Evolutionary conservation across 2,113 vertebrate genomes (phyloP), one percentile per base, ranked within the genome.

Genomic region (Pangasianodon gigas): DNA sequence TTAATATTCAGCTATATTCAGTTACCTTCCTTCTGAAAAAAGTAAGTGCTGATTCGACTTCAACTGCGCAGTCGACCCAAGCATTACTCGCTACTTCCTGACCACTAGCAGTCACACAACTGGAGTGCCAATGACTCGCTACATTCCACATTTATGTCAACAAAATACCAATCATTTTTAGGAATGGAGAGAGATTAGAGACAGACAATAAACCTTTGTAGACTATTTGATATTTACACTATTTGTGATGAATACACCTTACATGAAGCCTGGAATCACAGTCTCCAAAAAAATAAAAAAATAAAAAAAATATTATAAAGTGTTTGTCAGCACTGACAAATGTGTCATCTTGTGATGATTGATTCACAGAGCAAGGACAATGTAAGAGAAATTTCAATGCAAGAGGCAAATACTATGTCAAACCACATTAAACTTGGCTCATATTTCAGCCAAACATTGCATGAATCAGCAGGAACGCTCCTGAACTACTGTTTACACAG

Each of bases 401-500:
- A 18, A 6, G 5, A 77, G 44, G 48, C 11, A 52, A 54, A 32
- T 56, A 18, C 18, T 4, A 83, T 82, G 51, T 83, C 29, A 56
- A 37, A 19, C 24, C 32, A 41, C 32, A 58, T 37, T 24, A 58
- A 82, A 62, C n/a, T 18, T 51, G 3, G 44, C 48, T 71, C 2
- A 46, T 52, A 56, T 67, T 88, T 56, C 21, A 54, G 24, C 46
- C 46, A 54, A 56, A 48, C 46, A 18, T 67, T 26, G 52, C 26
- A 83, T n/a, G 16, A 56, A 69, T 44, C 46, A 67, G 44, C 60
- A 48, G 19, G 18, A 88, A 67, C 8, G 24, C 5, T 60, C 18
- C 58, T 65, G 26, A 52, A 24, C 44, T 65, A 82, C 11, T 88
- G 87, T 82, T 87, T 87, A 82, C n/a, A 52, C 16, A 83, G 81